phyloP scores from a whole-genome alignment of 2,113 vertebrate species.

The Xyliphius kryptos region DNA sequence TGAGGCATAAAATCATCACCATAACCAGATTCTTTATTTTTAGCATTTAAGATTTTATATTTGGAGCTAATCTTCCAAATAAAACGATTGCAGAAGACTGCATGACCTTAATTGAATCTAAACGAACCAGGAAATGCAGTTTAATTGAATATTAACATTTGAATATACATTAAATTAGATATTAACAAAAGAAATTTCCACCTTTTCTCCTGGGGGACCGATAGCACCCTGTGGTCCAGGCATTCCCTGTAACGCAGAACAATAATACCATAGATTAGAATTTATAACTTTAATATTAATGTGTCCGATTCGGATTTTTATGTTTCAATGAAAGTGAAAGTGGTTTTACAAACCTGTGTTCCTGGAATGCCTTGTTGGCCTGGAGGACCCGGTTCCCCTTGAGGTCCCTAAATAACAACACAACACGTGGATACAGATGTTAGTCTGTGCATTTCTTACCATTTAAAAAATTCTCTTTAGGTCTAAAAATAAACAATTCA shows the following conservation, averaged over 20 bases:
- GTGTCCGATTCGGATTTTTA: no score
- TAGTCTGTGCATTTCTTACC: no score
- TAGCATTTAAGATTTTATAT: no score
- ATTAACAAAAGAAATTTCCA: conserved; percentile 41
- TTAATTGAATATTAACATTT: no score
- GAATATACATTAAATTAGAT: no score
- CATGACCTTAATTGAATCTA: no score
- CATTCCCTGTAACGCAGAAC: conserved; percentile 54
- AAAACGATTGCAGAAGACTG: no score
- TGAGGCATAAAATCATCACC: background rate
- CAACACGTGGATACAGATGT: no score
- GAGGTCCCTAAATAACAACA: conserved; percentile 58
- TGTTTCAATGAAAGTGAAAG: background rate
- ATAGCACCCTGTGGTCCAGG: conserved; percentile 66
- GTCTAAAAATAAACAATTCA: background rate
- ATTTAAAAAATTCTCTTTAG: no score
- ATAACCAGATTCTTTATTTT: background rate
- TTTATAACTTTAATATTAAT: no score
- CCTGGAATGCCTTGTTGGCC: conserved; percentile 67
- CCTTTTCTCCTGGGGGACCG: conserved; percentile 70
- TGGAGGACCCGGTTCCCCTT: conserved; percentile 71
- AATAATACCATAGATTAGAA: background rate
- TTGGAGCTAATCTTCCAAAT: no score
- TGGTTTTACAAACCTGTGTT: conserved; percentile 56
- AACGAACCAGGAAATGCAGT: no score